These are phyloP conservation scores for Epistrophella euchroma DNA, from an alignment of 2,888 invertebrate species.

Conservation along the genomic window DNA sequence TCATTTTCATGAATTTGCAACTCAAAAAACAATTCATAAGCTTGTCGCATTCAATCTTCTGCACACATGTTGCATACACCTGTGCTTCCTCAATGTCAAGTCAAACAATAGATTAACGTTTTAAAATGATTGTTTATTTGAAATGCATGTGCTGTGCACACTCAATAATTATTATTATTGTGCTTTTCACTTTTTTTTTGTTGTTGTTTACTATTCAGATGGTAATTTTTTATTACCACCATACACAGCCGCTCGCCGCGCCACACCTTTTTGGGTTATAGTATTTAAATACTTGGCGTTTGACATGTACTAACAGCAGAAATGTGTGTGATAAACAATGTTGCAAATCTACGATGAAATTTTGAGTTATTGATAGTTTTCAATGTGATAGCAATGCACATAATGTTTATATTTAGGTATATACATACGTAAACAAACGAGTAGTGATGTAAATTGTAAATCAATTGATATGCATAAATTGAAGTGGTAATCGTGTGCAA, in stretches of 20 bases:
- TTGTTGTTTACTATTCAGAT: conserved; percentile 40
- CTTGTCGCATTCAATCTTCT: conserved; percentile 6
- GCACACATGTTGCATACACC: conserved; percentile 18
- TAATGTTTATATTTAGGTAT: too few species aligned
- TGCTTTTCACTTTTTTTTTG: conserved; percentile 62
- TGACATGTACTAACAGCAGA: conserved; percentile 1
- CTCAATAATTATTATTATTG: conserved; percentile 48
- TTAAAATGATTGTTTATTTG: conserved; percentile 47
- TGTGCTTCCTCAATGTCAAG: conserved; percentile 60
- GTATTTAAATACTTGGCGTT: conserved; percentile 3
- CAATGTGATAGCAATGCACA: not conserved
- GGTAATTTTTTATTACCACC: conserved; percentile 19
- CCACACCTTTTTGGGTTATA: conserved; percentile 14
- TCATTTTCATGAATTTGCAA: conserved; percentile 14
- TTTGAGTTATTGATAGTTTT: conserved; percentile 10
- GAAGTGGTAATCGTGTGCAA: not conserved
- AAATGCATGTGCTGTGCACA: conserved; percentile 67
- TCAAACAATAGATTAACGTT: conserved; percentile 55
- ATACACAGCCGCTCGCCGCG: not conserved
- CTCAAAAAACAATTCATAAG: not conserved
- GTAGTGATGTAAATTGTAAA: not conserved
- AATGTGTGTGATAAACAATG: conserved; percentile 9
- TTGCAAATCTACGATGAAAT: conserved; percentile 19
- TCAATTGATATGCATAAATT: conserved; percentile 14
- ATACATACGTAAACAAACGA: not conserved